Evolutionary conservation across 1,140 invertebrate species (phyloP).

Genomic region (Fopius arisanus): DNA sequence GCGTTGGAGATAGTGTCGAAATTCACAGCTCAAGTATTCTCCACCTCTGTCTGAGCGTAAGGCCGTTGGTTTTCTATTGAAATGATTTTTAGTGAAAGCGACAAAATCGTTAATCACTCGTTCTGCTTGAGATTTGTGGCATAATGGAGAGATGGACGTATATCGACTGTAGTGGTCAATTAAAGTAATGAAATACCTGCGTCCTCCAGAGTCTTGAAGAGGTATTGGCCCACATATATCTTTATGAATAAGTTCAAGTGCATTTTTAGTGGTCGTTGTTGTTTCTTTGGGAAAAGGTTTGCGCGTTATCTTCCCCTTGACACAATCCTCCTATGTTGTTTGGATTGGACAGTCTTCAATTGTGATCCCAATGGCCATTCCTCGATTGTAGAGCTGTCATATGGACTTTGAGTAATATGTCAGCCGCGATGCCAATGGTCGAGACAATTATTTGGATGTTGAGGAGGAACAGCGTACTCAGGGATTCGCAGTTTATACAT

Average conservation of each 20-base stretch:
- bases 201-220: constrained; percentile 8
- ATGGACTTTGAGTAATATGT: not conserved
- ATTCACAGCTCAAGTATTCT: not conserved
- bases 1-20: not conserved
- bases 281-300: not conserved
- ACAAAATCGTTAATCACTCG: constrained; percentile 29
- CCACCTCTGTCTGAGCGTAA: not conserved
- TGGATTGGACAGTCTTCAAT: not conserved
- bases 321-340: not conserved
- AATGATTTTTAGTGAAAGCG: not conserved
- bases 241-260: not conserved
- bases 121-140: constrained; percentile 34
- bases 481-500: not conserved
- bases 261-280: not conserved
- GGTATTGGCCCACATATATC: constrained; percentile 35
- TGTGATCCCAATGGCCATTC: not conserved
- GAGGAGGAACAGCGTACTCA: not conserved
- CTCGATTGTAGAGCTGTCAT: not conserved
- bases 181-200: constrained; percentile 30
- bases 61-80: not conserved
- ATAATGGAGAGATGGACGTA: constrained; percentile 26
- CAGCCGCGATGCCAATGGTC: not conserved
- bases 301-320: not conserved
- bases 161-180: constrained; percentile 27
- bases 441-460: not conserved